Percentiles rank a stretch among this genome's conserved stretches.
Conservation (phyloP, 2,888 invertebrate species). For the Campoplex nolae region DNA sequence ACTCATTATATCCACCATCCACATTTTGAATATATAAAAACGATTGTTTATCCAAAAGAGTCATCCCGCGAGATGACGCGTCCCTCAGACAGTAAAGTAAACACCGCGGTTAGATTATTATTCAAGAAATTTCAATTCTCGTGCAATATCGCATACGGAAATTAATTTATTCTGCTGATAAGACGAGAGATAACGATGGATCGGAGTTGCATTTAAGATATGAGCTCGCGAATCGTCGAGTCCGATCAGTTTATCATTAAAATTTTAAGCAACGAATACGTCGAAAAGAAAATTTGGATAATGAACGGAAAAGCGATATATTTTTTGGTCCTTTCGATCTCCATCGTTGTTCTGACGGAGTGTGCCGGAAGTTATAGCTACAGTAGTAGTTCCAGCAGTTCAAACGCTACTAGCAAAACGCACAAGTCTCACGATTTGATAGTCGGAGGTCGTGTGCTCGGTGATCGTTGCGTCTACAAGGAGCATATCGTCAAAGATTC, state of each 20-base stretch:
- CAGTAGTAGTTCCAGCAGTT: not conserved
- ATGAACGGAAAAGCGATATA: slow-evolving; percentile 1
- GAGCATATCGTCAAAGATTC: slow-evolving; percentile 74
- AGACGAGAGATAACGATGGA: not conserved
- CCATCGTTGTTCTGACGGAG: not conserved
- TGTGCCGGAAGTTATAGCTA: not conserved
- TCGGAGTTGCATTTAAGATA: not conserved
- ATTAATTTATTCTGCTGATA: slow-evolving; percentile 14
- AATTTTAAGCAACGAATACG: not conserved
- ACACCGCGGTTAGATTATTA: slow-evolving; percentile 3
- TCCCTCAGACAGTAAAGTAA: slow-evolving; percentile 10
- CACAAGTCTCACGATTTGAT: slow-evolving; percentile 59
- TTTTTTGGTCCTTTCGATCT: not conserved
- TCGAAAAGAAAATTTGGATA: not conserved
- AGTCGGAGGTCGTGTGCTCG: slow-evolving; percentile 59
- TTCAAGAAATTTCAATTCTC: not conserved
- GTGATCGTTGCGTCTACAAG: slow-evolving; percentile 57
- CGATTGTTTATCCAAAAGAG: slow-evolving; percentile 19
- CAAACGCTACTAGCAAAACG: slow-evolving; percentile 4
- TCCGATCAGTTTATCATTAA: not conserved
- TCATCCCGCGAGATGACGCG: slow-evolving; percentile 8
- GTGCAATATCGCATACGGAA: not conserved
- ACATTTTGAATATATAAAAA: not conserved
- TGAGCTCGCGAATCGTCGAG: not conserved
- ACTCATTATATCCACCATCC: not conserved